Evolutionary conservation across 2,888 invertebrate species (phyloP), one percentile per base, ranked within the genome.

Genomic region (Heliconius charithonia): DNA sequence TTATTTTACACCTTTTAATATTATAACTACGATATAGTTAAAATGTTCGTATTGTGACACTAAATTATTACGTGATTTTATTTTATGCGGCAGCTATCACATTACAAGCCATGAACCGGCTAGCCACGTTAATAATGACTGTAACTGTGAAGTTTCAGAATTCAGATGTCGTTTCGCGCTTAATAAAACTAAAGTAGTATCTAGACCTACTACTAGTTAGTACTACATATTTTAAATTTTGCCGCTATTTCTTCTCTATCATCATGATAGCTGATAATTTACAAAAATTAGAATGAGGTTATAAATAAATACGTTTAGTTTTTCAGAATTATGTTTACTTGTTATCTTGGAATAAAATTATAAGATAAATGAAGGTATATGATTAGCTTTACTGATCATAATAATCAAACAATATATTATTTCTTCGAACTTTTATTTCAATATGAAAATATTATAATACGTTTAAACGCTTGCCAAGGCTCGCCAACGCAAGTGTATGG

Each of bases 101-200:
- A 45, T 27, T 69, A 45, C 69, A 67, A 16, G 25, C 25, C 69
- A 13, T 2, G 7, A 69, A 25, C 41, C 37, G 25, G 41, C 25
- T 25, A 45, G 41, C 69, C 69, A 69, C 69, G 69, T 45, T 69
- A 25, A 69, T 25, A 41, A 69, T 41, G 69, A 69, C 69, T 16
- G 37, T 41, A 41, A 16, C 25, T 69, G 67, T 67, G n/a, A 69
- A 69, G 16, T 69, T 69, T 41, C 41, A 69, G 69, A 69, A 45
- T 69, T 25, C 25, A 45, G 69, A 69, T 69, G 25, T 69, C 41
- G 41, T 25, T 25, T 69, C 25, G 25, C 25, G 41, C 25, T 69
- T 2, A 41, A 7, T 7, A 22, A 19, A 29, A 29, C 12, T n/a
- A 41, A 37, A 41, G n/a, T 41, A 67, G 51, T 51, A 19, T 19